phyloP scores from a whole-genome alignment of 2,888 invertebrate genomes.

The Anagyrus pseudococci region DNA sequence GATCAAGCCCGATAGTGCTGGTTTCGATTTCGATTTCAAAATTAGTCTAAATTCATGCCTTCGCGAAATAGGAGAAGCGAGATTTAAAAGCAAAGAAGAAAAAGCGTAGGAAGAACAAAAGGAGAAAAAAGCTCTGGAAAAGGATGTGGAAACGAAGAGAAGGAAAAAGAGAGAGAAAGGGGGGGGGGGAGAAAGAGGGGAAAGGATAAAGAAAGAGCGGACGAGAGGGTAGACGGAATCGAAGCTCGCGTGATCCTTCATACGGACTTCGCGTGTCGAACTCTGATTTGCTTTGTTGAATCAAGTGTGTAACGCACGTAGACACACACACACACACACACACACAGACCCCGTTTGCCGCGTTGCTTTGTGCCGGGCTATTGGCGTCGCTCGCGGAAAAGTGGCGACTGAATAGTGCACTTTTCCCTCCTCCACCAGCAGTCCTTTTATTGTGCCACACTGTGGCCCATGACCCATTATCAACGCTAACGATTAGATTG shows the following conservation, averaged over 20 bases:
- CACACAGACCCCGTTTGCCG: too few species aligned
- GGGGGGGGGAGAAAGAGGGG: background rate
- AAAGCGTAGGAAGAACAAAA: too few species aligned
- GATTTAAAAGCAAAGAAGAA: too few species aligned
- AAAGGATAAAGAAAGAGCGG: background rate
- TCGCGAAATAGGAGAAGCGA: background rate
- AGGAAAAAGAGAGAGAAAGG: background rate
- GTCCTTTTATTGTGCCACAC: constrained; percentile 13
- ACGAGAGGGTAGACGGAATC: constrained; percentile 24
- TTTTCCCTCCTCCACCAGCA: constrained; percentile 39
- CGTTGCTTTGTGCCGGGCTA: too few species aligned
- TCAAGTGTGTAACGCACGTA: constrained; percentile 52
- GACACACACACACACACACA: too few species aligned
- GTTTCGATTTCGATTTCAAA: constrained; percentile 10
- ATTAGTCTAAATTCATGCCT: constrained; percentile 10
- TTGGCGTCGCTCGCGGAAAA: constrained; percentile 7
- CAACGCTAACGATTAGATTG: constrained; percentile 43
- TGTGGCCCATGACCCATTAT: constrained; percentile 44
- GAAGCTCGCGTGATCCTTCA: constrained; percentile 59
- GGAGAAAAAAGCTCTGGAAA: background rate
- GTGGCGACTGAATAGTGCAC: constrained; percentile 50
- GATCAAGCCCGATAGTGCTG: constrained; percentile 13
- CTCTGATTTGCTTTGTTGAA: constrained; percentile 61
- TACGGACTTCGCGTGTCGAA: constrained; percentile 60
- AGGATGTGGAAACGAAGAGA: constrained; percentile 16